A percentile compares a stretch with the other conserved stretches of the same genome.
Conservation (phyloP, 1,140 invertebrate genomes). For the fruit fly (Drosophila melanogaster) region DNA sequence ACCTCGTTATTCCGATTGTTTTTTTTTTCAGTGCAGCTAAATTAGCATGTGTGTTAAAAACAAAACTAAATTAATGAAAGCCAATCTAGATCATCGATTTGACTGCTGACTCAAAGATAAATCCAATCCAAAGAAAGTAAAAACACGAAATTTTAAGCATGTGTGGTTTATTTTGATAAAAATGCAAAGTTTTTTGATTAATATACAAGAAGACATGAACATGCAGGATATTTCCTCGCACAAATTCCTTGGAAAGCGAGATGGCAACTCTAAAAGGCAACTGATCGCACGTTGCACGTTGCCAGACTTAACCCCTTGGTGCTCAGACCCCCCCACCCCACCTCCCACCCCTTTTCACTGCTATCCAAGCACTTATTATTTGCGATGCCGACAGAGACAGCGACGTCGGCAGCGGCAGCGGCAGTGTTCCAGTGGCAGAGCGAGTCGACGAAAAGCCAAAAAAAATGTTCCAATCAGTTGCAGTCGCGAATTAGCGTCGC, state of each 20-base stretch:
- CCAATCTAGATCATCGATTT: neutral
- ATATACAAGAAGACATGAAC: too few relatives aligned
- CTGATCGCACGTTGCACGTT: conserved; percentile 13
- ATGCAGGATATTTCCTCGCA: neutral
- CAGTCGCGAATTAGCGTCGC: conserved; percentile 77
- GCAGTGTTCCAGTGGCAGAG: conserved; percentile 23
- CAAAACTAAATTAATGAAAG: conserved; percentile 2
- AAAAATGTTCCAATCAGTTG: conserved; percentile 66
- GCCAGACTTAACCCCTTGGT: conserved; percentile 4
- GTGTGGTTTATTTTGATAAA: neutral
- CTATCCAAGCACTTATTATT: conserved; percentile 29
- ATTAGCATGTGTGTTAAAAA: conserved; percentile 4
- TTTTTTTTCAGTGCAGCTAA: neutral
- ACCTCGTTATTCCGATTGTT: neutral
- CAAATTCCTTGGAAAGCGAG: neutral
- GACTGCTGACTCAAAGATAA: neutral
- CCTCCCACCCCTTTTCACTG: neutral
- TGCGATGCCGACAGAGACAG: conserved; percentile 21
- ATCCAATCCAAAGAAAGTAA: neutral
- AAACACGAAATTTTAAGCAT: too few relatives aligned
- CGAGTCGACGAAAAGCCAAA: conserved; percentile 43
- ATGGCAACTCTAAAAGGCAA: conserved; percentile 6
- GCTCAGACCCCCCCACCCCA: conserved; percentile 1
- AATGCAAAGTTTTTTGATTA: too few relatives aligned
- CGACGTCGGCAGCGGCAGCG: conserved; percentile 19